Conservation (phyloP, 2,113 vertebrate species). For the Thamnophis sirtalis region DNA sequence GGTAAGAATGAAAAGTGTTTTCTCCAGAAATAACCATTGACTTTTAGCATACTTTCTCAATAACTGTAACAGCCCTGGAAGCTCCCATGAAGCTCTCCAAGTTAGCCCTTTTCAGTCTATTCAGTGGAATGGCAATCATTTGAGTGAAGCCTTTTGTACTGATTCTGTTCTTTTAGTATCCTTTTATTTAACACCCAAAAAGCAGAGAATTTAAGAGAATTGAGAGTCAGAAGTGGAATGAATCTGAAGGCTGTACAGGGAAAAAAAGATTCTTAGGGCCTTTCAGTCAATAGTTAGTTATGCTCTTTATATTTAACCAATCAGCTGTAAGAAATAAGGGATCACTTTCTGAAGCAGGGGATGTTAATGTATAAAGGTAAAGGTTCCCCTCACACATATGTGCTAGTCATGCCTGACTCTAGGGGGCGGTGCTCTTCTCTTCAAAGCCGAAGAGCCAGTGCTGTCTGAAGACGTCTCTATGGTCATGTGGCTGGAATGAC, state of each 20-base stretch:
- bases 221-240: not conserved
- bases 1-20: not conserved
- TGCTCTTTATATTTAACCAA: not conserved
- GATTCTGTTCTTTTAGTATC: not conserved
- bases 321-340: not conserved
- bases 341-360: not conserved
- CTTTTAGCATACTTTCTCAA: not conserved
- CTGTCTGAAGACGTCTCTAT: no score
- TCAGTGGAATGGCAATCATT: fast-evolving
- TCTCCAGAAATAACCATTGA: not conserved
- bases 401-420: no score
- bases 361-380: not conserved
- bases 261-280: not conserved
- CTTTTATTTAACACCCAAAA: not conserved
- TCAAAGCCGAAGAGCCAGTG: no score
- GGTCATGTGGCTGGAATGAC: no score
- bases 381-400: no score
- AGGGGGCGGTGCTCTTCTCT: no score
- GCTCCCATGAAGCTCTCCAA: fast-evolving
- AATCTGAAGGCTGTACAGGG: not conserved
- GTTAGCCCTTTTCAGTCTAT: not conserved
- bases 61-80: not conserved
- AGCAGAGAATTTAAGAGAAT: not conserved
- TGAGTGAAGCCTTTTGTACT: not conserved
- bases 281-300: not conserved